phyloP scores from a whole-genome alignment of 2,797 vertebrate genomes.

The Pseudopleuronectes americanus region DNA sequence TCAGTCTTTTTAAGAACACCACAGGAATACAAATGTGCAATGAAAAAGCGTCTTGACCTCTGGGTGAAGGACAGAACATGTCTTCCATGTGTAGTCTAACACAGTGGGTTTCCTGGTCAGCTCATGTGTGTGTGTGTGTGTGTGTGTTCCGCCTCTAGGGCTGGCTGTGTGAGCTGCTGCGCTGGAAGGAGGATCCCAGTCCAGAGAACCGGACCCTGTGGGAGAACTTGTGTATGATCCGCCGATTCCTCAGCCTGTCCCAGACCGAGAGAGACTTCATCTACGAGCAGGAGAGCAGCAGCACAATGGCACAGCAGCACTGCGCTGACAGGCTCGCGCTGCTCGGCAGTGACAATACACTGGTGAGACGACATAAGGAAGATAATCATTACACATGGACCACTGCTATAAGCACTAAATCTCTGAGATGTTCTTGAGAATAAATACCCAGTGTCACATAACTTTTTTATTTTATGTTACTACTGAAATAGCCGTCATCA shows the following conservation, averaged over 20 bases:
- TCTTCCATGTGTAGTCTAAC: neutral
- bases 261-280: constrained; percentile 92
- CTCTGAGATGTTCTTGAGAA: neutral
- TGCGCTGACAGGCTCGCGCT: constrained; percentile 69
- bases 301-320: constrained; percentile 87
- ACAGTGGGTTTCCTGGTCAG: neutral
- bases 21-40: neutral
- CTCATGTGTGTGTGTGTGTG: too few relatives aligned
- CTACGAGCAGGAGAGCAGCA: constrained; percentile 94
- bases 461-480: too few relatives aligned
- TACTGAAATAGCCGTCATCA: too few relatives aligned
- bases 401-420: neutral
- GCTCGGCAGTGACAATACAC: constrained; percentile 68
- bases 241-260: constrained; percentile 92
- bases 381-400: neutral
- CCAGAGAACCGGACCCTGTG: constrained; percentile 95
- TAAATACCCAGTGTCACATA: neutral
- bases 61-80: neutral
- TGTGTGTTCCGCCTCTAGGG: constrained; percentile 81
- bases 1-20: neutral
- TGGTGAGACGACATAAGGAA: constrained; percentile 65
- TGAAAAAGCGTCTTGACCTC: constrained; percentile 6
- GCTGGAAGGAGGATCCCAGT: constrained; percentile 96
- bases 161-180: constrained; percentile 95
- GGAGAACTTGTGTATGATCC: constrained; percentile 97